These are phyloP conservation scores for Actinopyga echinites DNA, from an alignment of 53 echinoderm and acorn worm genomes.

Conservation along the genomic window DNA sequence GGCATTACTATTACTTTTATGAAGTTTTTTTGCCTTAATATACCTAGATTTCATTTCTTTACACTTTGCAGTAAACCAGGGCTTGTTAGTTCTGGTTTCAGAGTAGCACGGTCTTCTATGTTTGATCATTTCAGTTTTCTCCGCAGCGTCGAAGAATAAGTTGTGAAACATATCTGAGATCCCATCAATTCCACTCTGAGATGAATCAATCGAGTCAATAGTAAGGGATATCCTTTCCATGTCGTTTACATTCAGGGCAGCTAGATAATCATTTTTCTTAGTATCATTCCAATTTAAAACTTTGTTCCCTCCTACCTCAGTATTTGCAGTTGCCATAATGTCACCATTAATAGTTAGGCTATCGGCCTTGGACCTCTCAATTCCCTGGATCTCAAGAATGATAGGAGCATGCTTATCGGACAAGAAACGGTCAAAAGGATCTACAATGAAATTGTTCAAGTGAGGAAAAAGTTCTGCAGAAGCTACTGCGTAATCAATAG, in stretches of 20 bases:
- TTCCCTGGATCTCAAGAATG: conserved; percentile 54
- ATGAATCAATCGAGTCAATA: no score
- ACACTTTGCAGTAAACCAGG: no score
- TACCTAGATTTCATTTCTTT: no score
- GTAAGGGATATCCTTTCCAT: no score
- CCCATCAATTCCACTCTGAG: no score
- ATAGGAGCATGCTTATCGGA: conserved; percentile 55
- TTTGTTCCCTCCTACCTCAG: not conserved
- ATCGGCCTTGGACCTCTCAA: conserved; percentile 74
- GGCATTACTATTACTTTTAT: no score
- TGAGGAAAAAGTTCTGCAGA: conserved; percentile 3
- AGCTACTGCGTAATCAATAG: not conserved
- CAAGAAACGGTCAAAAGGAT: not conserved
- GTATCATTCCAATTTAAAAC: not conserved
- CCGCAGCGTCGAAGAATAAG: no score
- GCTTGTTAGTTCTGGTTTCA: no score
- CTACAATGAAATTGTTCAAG: not conserved
- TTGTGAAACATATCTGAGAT: no score
- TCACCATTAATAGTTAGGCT: conserved; percentile 70
- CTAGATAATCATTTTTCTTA: not conserved
- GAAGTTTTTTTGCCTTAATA: no score
- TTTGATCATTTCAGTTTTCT: no score
- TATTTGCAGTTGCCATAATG: not conserved
- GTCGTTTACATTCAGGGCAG: not conserved
- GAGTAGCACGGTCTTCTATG: no score